phyloP scores from a whole-genome alignment of 2,888 invertebrate species.

The Drosophila demipolita region DNA sequence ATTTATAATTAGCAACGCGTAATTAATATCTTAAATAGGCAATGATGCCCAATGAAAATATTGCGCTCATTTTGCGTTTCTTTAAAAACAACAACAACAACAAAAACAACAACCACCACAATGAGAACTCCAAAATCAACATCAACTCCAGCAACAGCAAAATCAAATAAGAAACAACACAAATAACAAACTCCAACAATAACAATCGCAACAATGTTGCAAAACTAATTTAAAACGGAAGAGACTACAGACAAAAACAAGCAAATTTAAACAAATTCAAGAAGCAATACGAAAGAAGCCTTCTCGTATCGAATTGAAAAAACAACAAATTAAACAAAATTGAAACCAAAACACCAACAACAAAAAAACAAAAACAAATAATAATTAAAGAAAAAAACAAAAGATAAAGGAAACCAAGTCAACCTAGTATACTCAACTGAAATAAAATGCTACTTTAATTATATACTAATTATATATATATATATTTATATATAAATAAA shows the following conservation, averaged over 20 bases:
- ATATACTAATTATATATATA: conserved; percentile 62
- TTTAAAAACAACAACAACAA: conserved; percentile 28
- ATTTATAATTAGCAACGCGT: conserved; percentile 72
- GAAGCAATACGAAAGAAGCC: conserved; percentile 70
- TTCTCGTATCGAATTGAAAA: conserved; percentile 55
- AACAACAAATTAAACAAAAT: conserved; percentile 24
- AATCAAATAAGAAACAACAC: conserved; percentile 15
- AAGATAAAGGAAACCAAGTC: conserved; percentile 53
- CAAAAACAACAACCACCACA: conserved; percentile 13
- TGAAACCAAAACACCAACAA: conserved; percentile 43
- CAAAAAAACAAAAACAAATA: conserved; percentile 21
- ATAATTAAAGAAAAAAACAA: conserved; percentile 23
- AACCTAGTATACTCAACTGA: conserved; percentile 77
- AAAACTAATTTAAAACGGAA: conserved; percentile 33
- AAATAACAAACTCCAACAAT: conserved; percentile 25
- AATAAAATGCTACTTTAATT: conserved; percentile 70
- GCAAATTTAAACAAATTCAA: conserved; percentile 45
- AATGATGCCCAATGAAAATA: conserved; percentile 38
- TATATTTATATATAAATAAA: conserved; percentile 33
- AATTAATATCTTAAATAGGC: conserved; percentile 54
- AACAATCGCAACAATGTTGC: conserved; percentile 47
- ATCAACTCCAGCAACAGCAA: conserved; percentile 15
- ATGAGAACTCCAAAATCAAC: conserved; percentile 11
- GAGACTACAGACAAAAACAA: conserved; percentile 44
- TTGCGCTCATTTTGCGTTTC: conserved; percentile 40